Base-by-base conservation (phyloP, 2,797 vertebrate genomes). In the Mustela erminea region DNA sequence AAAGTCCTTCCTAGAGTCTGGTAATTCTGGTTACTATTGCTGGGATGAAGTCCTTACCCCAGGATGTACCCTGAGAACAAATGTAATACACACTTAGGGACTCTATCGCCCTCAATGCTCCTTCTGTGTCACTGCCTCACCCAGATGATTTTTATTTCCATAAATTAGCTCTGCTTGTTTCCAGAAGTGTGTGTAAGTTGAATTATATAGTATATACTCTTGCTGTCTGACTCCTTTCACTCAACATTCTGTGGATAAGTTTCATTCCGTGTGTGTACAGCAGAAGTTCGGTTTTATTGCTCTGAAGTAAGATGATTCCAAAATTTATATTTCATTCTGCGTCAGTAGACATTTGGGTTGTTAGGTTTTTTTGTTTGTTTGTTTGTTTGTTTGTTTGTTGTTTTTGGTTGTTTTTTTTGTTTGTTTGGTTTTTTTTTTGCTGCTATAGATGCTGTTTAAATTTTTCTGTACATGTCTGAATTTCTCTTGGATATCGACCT, bases 211-310 rank as follows among this genome's bases (percentile, higher is more conserved):
- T 93, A 70, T 72, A 7, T 72, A 43, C 7, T 75, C 41, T 87
- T 78, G 62, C 21, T 87, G 15, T 87, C 64, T 94, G 77, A 38
- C 20, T 77, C 91, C 43, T 88, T 94, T 93, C 52, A 58, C 15
- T 90, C 2, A 25, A 8, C 25, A 17, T 78, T 93, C 23, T 80
- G 49, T 54, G 54, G 60, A 41, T 60, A 35, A 91, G 4, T 1
- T 74, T 95, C 32, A 72, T 84, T 85, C 14, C 10, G 52, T 25
- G 62, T 81, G 1, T 58, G 25, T 77, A 1, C 20, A 62, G 58
- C 29, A 38, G 77, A 89, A 68, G 17, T 83, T 91, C 93, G 56
- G 7, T 95, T 56, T 83, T 82, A 66, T 82, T 91, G 38, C 86
- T 90, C 7, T 20, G 4, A 66, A 75, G 9, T 84, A 85, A 80